phyloP scores from a whole-genome alignment of 2,797 vertebrate genomes.

The Helicolenus hilgendorfi region DNA sequence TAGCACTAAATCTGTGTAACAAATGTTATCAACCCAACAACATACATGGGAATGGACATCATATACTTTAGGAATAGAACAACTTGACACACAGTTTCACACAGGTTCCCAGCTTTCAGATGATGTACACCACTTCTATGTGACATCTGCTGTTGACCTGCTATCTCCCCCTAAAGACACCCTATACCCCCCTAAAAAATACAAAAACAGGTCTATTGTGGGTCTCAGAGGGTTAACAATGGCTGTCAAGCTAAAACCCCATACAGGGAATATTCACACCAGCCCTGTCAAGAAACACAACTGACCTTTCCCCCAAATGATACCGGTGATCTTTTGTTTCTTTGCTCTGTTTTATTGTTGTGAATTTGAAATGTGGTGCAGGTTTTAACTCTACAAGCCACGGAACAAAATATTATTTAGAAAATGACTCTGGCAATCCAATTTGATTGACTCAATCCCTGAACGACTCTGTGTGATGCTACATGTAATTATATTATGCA shows the following conservation, averaged over 20 bases:
- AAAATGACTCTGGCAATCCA: neutral
- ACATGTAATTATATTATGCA: neutral
- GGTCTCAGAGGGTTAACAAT: neutral
- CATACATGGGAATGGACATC: too few species aligned
- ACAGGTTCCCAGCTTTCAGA: too few species aligned
- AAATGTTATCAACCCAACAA: too few species aligned
- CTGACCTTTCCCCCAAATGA: conserved; percentile 19
- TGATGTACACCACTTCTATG: too few species aligned
- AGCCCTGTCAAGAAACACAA: neutral
- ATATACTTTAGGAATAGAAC: too few species aligned
- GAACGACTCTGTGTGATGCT: neutral
- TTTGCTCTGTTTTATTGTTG: neutral
- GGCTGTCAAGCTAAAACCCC: neutral
- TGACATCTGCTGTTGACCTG: too few species aligned
- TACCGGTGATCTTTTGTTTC: neutral
- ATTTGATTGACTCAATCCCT: neutral
- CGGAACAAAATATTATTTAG: neutral
- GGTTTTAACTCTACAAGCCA: neutral
- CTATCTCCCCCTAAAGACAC: too few species aligned
- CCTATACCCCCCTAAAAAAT: fast-evolving
- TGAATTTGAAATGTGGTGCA: neutral
- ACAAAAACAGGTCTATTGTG: too few species aligned
- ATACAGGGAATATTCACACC: neutral
- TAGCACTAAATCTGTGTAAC: too few species aligned
- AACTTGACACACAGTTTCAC: too few species aligned